Evolutionary conservation across 2,797 vertebrate genomes (phyloP).

Genomic region (Harpagifer antarcticus): DNA sequence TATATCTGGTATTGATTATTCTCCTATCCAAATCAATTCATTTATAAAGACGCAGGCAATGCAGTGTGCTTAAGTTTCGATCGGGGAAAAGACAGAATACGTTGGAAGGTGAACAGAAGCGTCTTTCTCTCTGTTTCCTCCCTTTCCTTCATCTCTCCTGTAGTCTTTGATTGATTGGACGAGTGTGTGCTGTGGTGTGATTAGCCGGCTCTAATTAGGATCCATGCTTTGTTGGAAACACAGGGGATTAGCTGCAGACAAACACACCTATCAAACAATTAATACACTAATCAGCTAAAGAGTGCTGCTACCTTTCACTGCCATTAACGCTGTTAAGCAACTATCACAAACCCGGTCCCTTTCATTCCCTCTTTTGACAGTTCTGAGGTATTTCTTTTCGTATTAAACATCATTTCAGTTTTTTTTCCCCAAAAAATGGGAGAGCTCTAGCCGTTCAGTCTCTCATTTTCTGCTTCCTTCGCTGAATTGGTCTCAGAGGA

Average conservation of each 20-base stretch:
- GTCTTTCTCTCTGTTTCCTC: slow-evolving; percentile 1
- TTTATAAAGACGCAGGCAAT: background rate
- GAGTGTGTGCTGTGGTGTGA: slow-evolving; percentile 53
- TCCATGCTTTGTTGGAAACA: slow-evolving; percentile 71
- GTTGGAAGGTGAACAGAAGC: background rate
- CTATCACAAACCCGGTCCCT: slow-evolving; percentile 9
- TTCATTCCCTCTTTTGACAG: background rate
- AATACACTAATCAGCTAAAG: slow-evolving; percentile 69
- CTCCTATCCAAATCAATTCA: background rate
- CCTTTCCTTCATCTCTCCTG: slow-evolving; percentile 26
- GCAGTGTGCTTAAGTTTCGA: background rate
- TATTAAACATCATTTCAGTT: background rate
- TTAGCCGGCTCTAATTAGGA: slow-evolving; percentile 75
- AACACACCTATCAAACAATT: slow-evolving; percentile 79
- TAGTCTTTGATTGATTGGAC: slow-evolving; percentile 55
- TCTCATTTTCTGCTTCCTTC: slow-evolving; percentile 27
- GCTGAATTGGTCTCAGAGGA: slow-evolving; percentile 27
- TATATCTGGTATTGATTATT: background rate
- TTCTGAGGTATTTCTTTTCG: no score
- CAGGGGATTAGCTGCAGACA: slow-evolving; percentile 73
- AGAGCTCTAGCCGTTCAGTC: background rate
- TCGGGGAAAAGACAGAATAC: background rate
- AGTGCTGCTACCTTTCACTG: slow-evolving; percentile 48
- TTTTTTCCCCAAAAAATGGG: background rate
- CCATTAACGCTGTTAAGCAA: slow-evolving; percentile 43